phyloP scores from a whole-genome alignment of 1,140 invertebrate genomes.

The Orius insidiosus region DNA sequence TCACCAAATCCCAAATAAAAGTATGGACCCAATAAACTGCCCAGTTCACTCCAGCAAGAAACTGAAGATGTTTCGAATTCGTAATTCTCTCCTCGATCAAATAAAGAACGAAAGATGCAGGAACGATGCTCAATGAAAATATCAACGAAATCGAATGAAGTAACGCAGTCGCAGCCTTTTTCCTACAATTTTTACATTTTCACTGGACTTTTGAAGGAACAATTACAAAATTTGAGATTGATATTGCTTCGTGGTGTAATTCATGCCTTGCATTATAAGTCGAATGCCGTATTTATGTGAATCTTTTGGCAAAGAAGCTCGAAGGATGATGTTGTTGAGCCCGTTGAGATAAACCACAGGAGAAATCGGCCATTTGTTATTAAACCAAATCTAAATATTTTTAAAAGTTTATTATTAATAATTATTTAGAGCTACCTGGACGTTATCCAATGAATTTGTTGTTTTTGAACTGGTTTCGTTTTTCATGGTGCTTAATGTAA shows the following conservation, averaged over 20 bases:
- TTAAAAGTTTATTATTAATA: too few species aligned
- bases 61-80: constrained; percentile 42
- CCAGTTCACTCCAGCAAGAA: constrained; percentile 39
- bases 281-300: constrained; percentile 9
- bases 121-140: constrained; percentile 45
- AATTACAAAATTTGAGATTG: constrained; percentile 8
- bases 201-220: background rate
- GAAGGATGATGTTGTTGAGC: constrained; percentile 33
- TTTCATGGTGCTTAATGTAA: too few species aligned
- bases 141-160: constrained; percentile 39
- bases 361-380: constrained; percentile 43
- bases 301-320: constrained; percentile 2
- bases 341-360: constrained; percentile 40
- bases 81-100: constrained; percentile 41
- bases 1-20: constrained; percentile 42
- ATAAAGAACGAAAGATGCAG: constrained; percentile 45
- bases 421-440: too few species aligned
- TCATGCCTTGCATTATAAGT: constrained; percentile 10
- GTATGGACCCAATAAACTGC: constrained; percentile 35
- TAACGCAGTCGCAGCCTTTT: constrained; percentile 22
- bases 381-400: constrained; percentile 36
- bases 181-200: constrained; percentile 15
- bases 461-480: too few species aligned
- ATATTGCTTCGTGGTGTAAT: constrained; percentile 12
- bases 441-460: too few species aligned